Base-by-base conservation (phyloP, 2,888 invertebrate genomes). In the Tolmerus cingulatus region DNA sequence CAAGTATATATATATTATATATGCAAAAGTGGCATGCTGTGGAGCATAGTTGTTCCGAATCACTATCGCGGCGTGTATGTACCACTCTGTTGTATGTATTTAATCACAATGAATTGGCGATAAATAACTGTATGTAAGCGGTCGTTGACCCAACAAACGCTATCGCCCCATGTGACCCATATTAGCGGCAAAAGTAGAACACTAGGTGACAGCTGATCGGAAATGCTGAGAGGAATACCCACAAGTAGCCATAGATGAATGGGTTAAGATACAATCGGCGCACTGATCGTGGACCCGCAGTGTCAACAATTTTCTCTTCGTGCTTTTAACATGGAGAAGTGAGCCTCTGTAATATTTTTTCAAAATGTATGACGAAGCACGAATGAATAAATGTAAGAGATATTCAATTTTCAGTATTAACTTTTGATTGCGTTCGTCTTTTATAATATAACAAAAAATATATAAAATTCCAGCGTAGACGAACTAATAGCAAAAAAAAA, bases 151-250 rank as follows among this genome's bases (percentile, higher is more conserved):
- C 87, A 85, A 88, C 89, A 89, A 89, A 90, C 90, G 90, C 90
- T 90, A 90, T 90, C 43, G 43, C 90, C 90, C 89, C 89, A 90
- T 90, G 90, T 91, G 91, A 91, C 91, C 91, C 90, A 91, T 91
- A 91, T 91, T 90, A 90, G 90, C 90, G 90, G 90, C 37, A 76
- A 85, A 91, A 90, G 91, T 91, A 90, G 91, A 91, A 90, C 91
- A 91, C 90, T 91, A 90, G 91, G 91, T 91, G 91, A 91, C 91
- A 91, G 91, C 91, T 91, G 91, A 91, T 91, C 91, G 90, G 89
- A 90, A 89, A 89, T 88, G 74, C 57, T 57, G 86, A 85, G 85
- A 74, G 74, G 55, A 37, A 55, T 78, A 78, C 78, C 34, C 43
- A 43, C 78, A 30, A 27, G 40, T 43, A 23, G 43, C 78, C 43